A percentile compares a stretch with the other conserved stretches of the same genome.
phyloP scores from a whole-genome alignment of 2,797 vertebrate genomes.

The Telmatherina bonti region DNA sequence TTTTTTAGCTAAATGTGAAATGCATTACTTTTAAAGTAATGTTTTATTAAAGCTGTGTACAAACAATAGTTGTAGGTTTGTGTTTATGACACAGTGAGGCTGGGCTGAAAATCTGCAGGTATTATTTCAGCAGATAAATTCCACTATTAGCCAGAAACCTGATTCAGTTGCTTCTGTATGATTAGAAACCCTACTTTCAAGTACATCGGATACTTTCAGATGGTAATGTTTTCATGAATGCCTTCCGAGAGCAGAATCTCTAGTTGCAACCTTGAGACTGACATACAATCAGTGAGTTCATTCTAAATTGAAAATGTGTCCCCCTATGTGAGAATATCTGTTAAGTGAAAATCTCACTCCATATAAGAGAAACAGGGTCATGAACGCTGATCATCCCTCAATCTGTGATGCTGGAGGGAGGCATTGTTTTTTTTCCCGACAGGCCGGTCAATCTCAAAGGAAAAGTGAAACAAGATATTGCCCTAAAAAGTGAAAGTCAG shows the following conservation, averaged over 20 bases:
- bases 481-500: conserved; percentile 26
- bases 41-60: not conserved
- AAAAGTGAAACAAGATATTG: conserved; percentile 5
- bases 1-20: not conserved
- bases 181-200: not conserved
- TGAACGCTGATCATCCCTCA: not conserved
- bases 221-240: not conserved
- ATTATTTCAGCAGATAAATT: not conserved
- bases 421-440: conserved; percentile 16
- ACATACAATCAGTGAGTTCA: not conserved
- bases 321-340: not conserved
- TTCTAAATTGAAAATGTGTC: not conserved
- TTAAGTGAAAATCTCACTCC: not conserved
- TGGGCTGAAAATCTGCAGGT: not conserved
- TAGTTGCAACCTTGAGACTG: not conserved
- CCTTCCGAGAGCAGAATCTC: not conserved
- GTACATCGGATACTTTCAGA: not conserved
- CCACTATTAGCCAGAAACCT: not conserved
- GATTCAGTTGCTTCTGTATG: not conserved
- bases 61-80: not conserved
- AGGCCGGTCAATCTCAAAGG: not conserved
- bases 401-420: not conserved
- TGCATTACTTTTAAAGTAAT: not conserved
- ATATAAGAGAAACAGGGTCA: not conserved
- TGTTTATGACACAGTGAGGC: not conserved